phyloP scores from a whole-genome alignment of 2,888 invertebrate species.

The Uloborus plumipes region DNA sequence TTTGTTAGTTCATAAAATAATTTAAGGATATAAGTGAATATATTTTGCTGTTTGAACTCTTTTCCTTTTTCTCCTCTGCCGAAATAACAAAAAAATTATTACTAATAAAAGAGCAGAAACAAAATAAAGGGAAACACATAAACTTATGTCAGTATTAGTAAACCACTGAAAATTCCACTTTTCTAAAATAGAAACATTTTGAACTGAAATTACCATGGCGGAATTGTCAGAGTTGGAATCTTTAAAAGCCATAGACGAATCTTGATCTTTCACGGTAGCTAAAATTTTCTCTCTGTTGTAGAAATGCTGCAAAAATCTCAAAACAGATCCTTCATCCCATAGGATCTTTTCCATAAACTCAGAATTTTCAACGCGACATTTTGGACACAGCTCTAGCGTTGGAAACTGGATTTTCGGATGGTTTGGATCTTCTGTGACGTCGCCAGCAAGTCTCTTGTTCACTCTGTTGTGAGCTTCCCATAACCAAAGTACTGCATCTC shows the following conservation, averaged over 20 bases:
- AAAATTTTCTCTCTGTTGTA: constrained; percentile 71
- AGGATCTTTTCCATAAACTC: constrained; percentile 6
- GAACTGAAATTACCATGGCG: constrained; percentile 46
- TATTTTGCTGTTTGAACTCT: constrained; percentile 36
- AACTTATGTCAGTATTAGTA: constrained; percentile 80
- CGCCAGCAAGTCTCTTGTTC: constrained; percentile 87
- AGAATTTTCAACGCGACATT: constrained; percentile 73
- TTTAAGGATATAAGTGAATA: constrained; percentile 21
- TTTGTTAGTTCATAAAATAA: background rate
- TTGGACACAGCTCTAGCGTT: constrained; percentile 77
- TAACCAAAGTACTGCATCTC: constrained; percentile 79
- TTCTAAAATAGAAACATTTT: constrained; percentile 50
- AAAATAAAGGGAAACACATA: constrained; percentile 82
- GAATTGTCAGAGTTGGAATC: constrained; percentile 9
- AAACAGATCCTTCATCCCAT: constrained; percentile 79
- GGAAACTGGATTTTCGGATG: constrained; percentile 90
- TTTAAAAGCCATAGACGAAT: background rate
- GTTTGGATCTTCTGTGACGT: constrained; percentile 88
- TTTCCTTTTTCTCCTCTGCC: constrained; percentile 76
- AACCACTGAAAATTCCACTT: constrained; percentile 70
- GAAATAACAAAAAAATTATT: constrained; percentile 82
- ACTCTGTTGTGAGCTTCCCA: constrained; percentile 68
- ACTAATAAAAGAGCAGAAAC: constrained; percentile 82
- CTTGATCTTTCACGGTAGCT: background rate
- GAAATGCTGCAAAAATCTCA: constrained; percentile 77